Conservation (phyloP, 2,113 vertebrate genomes). For the Oryzias curvinotus region DNA sequence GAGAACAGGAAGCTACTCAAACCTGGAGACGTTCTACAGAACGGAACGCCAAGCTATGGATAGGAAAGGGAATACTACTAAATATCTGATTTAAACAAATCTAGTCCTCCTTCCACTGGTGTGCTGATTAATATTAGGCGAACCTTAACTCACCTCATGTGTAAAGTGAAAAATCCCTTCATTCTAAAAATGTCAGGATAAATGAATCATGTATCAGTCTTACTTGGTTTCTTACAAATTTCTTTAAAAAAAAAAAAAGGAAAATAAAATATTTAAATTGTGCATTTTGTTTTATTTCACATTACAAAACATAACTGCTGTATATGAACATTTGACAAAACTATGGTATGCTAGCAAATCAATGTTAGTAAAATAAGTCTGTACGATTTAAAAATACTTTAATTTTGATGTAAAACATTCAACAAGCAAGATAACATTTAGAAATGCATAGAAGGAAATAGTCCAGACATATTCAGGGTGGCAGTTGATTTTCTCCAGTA, state of each 20-base stretch:
- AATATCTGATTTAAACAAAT: slow-evolving; percentile 47
- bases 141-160: slow-evolving; percentile 66
- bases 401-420: neutral
- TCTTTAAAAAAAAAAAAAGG: slow-evolving; percentile 67
- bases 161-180: slow-evolving; percentile 54
- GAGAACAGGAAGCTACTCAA: slow-evolving; percentile 44
- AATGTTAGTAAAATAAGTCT: neutral
- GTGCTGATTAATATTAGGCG: slow-evolving; percentile 70
- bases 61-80: slow-evolving; percentile 52
- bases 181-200: slow-evolving; percentile 57
- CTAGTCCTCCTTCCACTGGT: slow-evolving; percentile 61
- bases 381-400: neutral
- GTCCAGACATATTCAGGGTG: neutral
- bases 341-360: neutral
- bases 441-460: neutral
- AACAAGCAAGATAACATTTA: neutral
- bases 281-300: slow-evolving; percentile 16
- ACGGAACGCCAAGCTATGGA: slow-evolving; percentile 21
- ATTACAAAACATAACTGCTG: neutral
- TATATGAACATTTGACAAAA: too few relatives aligned
- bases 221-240: slow-evolving; percentile 75
- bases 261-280: slow-evolving; percentile 77
- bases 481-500: neutral
- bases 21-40: slow-evolving; percentile 10
- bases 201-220: slow-evolving; percentile 64